Conservation (phyloP, 2,113 vertebrate species). For the Ailurus styani region DNA sequence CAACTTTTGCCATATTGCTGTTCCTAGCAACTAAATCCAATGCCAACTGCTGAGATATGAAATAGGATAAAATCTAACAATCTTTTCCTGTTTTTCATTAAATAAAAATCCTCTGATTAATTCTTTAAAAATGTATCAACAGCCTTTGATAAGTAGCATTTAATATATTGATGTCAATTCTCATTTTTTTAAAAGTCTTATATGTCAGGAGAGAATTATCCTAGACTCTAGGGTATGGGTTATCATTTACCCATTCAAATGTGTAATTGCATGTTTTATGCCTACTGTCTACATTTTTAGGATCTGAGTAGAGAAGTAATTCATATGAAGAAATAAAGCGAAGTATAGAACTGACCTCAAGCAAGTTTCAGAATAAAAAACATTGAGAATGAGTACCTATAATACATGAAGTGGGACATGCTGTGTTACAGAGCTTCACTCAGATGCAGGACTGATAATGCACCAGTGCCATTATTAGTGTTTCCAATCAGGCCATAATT, state of each 20-base stretch:
- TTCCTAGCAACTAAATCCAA: background rate
- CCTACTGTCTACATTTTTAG: background rate
- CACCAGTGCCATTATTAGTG: background rate
- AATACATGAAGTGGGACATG: background rate
- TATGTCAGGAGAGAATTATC: background rate
- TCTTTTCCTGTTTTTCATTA: conserved; percentile 27
- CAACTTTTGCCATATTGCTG: conserved; percentile 1
- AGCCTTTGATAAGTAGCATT: background rate
- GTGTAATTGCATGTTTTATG: background rate
- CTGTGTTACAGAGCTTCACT: background rate
- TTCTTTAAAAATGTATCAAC: conserved; percentile 16
- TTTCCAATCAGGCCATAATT: background rate
- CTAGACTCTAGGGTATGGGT: background rate
- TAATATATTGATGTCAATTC: background rate
- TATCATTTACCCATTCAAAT: background rate
- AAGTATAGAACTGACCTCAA: background rate
- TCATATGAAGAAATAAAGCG: background rate
- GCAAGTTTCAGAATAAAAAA: background rate
- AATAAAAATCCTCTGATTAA: background rate
- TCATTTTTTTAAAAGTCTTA: background rate
- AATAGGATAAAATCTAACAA: conserved; percentile 24
- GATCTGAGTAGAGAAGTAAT: background rate
- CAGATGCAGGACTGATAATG: too few relatives aligned
- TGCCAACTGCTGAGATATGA: background rate
- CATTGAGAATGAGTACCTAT: background rate